Base-by-base conservation (phyloP, 2,888 invertebrate genomes). In the Fissipunctia ypsillon region DNA sequence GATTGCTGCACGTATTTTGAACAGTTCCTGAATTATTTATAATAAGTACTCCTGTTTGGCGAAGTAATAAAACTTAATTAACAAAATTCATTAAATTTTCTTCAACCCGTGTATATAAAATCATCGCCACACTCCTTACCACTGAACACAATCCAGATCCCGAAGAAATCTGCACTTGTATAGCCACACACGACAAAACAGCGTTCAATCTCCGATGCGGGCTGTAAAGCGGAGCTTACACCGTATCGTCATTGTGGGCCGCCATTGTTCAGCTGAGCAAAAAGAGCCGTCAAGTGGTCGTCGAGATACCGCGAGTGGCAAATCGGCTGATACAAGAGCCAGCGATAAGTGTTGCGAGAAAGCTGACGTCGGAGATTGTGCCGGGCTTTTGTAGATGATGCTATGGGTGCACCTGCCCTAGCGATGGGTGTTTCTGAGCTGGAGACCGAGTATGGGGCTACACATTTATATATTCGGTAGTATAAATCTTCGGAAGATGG, bases 321-420 rank as follows among this genome's bases (percentile, higher is more conserved):
- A 89, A 89, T 88, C 88, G 87, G 76, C 87, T 87, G 89, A 89
- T 88, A 88, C 86, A 77, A 82, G 85, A 79, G 80, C 72, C 69
- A 78, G 67, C 74, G 77, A 85, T 84, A 83, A 87, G 87, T 85
- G 78, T 75, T 56, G 70, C 70, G 41, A 73, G 78, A 83, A 73
- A 71, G 84, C 84, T 84, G 79, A 84, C 84, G 76, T 45, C 22
- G 71, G 50, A 69, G 81, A 81, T 78, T 81, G 75, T 81, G 52
- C 59, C 25, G 56, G 57, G 60, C 9, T 66, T 38, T 71, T 76
- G 59, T 60, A 28, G 56, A 28, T 22, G 45, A 54, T 25, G 64
- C 57, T 31, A 31, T 48, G 19, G 43, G 14, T 28, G n/a, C n/a
- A 25, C 31, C 54, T 68, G 43, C 25, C 59, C 31, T 50, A 25